These are phyloP conservation scores for Tetropium fuscum DNA, from an alignment of 2,888 invertebrate genomes.

Conservation along the genomic window DNA sequence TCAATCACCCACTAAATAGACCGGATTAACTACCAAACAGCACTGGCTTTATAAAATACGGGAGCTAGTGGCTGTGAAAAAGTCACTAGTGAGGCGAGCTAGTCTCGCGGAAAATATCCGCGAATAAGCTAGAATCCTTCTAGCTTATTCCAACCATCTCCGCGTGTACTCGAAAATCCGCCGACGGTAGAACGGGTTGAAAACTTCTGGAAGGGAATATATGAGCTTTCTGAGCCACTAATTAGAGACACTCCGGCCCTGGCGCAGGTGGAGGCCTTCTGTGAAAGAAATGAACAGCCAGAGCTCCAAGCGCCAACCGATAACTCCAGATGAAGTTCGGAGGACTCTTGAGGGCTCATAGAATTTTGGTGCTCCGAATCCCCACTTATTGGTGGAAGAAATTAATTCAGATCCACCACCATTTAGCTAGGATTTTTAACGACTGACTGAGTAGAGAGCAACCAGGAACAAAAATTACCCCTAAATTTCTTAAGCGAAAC, in stretches of 20 bases:
- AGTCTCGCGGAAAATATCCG: constrained; percentile 1
- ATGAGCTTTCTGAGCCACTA: not conserved
- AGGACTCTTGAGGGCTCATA: too few relatives aligned
- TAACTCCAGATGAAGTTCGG: too few relatives aligned
- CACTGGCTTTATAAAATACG: constrained; percentile 13
- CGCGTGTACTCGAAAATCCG: constrained; percentile 17
- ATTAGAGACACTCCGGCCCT: constrained; percentile 13
- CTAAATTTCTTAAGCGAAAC: too few relatives aligned
- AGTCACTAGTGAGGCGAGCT: constrained; percentile 21
- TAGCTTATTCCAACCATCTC: constrained; percentile 9
- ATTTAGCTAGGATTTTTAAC: too few relatives aligned
- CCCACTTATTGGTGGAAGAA: too few relatives aligned
- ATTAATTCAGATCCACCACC: too few relatives aligned
- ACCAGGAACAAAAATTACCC: too few relatives aligned
- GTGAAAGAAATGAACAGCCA: too few relatives aligned
- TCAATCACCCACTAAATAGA: not conserved
- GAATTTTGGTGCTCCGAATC: too few relatives aligned
- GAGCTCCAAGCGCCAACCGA: too few relatives aligned
- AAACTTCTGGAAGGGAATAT: constrained; percentile 15
- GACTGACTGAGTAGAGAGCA: too few relatives aligned
- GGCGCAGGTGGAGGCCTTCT: constrained; percentile 1
- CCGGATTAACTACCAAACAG: not conserved
- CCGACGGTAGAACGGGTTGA: constrained; percentile 1
- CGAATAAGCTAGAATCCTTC: constrained; percentile 4
- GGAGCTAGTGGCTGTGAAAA: constrained; percentile 16